These are phyloP conservation scores for Tipula helvola DNA, from an alignment of 2,888 invertebrate genomes.

Conservation along the genomic window DNA sequence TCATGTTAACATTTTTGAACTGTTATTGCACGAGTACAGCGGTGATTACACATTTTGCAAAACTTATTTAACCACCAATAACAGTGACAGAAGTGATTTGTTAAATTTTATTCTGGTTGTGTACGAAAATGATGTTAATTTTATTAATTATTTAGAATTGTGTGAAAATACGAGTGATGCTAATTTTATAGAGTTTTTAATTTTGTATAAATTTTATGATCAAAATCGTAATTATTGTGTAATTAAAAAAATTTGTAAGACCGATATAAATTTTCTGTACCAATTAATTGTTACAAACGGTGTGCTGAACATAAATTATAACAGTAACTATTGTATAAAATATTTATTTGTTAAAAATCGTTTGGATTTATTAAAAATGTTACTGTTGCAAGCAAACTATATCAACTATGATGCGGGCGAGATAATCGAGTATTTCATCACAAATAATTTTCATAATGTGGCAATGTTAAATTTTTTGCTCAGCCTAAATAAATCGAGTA, in stretches of 20 bases:
- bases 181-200: neutral
- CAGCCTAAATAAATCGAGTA: neutral
- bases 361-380: neutral
- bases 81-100: neutral
- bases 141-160: neutral
- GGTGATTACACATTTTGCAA: neutral
- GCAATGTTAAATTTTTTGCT: neutral
- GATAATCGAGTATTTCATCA: neutral
- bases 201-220: neutral
- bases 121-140: neutral
- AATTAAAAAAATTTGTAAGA: neutral
- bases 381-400: neutral
- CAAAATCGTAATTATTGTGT: neutral
- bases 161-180: neutral
- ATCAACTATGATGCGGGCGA: neutral
- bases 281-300: neutral
- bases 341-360: neutral
- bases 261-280: neutral
- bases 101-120: neutral
- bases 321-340: neutral
- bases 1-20: neutral
- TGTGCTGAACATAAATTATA: neutral
- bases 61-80: neutral
- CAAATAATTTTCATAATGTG: neutral
- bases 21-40: neutral